phyloP scores from a whole-genome alignment of 2,888 invertebrate species.

The Elysia crispata region DNA sequence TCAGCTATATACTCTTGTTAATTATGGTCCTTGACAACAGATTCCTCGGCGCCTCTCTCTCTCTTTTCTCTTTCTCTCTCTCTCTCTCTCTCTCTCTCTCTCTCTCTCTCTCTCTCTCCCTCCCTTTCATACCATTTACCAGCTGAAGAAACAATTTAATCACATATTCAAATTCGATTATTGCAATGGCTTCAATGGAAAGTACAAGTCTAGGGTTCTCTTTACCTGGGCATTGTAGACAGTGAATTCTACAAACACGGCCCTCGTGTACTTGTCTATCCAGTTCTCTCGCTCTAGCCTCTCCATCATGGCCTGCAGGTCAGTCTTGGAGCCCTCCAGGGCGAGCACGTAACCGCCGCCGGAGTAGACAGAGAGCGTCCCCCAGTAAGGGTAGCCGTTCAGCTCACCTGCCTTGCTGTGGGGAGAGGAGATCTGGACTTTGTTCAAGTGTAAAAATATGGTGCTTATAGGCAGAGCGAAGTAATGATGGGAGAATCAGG shows the following conservation, averaged over 20 bases:
- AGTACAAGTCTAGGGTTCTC: too few species aligned
- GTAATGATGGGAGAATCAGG: too few species aligned
- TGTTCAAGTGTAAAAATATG: too few species aligned
- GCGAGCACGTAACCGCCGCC: slow-evolving; percentile 79
- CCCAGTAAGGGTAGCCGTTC: slow-evolving; percentile 78
- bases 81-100: slow-evolving; percentile 9
- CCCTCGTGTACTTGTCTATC: slow-evolving; percentile 79
- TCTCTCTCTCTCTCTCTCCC: slow-evolving; percentile 1
- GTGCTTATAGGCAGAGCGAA: too few species aligned
- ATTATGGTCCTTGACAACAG: too few species aligned
- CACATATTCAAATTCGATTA: too few species aligned
- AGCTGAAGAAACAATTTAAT: too few species aligned
- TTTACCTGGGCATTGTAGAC: slow-evolving; percentile 78
- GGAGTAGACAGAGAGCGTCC: slow-evolving; percentile 76
- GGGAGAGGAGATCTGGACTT: neutral
- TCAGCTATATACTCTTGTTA: too few species aligned
- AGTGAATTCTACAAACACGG: slow-evolving; percentile 80
- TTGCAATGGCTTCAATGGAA: too few species aligned
- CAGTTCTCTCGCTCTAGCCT: slow-evolving; percentile 76
- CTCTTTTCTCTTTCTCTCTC: slow-evolving; percentile 3
- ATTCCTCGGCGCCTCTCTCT: neutral
- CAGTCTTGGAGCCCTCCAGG: slow-evolving; percentile 69
- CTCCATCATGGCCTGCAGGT: slow-evolving; percentile 69
- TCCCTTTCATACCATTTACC: neutral
- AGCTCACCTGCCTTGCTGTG: slow-evolving; percentile 69